A percentile compares a stretch with the other conserved stretches of the same genome.
These are phyloP conservation scores for Bombus pascuorum DNA, from an alignment of 1,140 invertebrate species.

Conservation along the genomic window DNA sequence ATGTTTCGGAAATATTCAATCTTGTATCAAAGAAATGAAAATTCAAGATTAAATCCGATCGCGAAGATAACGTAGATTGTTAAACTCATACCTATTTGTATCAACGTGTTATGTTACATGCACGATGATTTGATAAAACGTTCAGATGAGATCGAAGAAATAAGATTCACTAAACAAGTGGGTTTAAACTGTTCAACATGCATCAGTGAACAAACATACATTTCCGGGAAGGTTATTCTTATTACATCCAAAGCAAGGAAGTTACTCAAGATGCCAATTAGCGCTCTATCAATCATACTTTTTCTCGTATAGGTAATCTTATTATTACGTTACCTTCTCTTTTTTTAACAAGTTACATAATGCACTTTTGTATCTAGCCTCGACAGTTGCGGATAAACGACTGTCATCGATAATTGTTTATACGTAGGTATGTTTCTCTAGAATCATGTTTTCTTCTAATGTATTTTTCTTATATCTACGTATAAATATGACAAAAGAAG, in stretches of 20 bases:
- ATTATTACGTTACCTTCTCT: not conserved
- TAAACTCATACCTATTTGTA: not conserved
- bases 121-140: not conserved
- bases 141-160: not conserved
- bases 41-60: not conserved
- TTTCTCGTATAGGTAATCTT: not conserved
- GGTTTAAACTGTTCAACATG: not conserved
- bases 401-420: not conserved
- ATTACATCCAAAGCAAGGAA: not conserved
- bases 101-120: not conserved
- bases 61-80: not conserved
- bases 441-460: no score
- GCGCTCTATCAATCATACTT: conserved; percentile 8
- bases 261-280: conserved; percentile 7
- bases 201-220: not conserved
- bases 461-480: no score
- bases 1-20: no score
- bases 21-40: not conserved
- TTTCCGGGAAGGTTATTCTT: not conserved
- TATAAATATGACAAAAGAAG: not conserved
- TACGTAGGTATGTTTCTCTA: not conserved
- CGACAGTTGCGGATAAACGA: not conserved
- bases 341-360: not conserved
- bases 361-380: not conserved
- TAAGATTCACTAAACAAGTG: not conserved